These are phyloP conservation scores for Hirtodrosophila confusa DNA, from an alignment of 2,888 invertebrate genomes.

Conservation along the genomic window DNA sequence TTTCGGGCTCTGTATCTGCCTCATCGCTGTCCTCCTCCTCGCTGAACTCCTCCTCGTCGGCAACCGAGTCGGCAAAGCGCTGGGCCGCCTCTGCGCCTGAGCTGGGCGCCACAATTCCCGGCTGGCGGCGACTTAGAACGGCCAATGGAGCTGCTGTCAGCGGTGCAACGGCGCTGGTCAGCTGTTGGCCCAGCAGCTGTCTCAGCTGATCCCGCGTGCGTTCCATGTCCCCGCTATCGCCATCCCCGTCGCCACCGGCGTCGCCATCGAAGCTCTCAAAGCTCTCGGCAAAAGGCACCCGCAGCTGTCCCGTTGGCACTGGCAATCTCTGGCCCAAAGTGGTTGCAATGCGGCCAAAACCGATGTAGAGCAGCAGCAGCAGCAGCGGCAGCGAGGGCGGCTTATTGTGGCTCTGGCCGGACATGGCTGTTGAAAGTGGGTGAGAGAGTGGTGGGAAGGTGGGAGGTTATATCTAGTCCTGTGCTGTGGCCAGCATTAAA, in stretches of 20 bases:
- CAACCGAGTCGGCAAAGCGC: conserved; percentile 34
- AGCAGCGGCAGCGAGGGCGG: not conserved
- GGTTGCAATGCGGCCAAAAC: conserved; percentile 20
- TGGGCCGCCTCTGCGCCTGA: conserved; percentile 38
- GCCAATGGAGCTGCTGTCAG: conserved; percentile 45
- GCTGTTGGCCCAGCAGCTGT: conserved; percentile 49
- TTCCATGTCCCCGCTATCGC: conserved; percentile 15
- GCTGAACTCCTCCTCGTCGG: conserved; percentile 30
- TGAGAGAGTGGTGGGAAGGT: not conserved
- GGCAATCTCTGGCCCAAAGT: conserved; percentile 27
- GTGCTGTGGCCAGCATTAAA: conserved; percentile 28
- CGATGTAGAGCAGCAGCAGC: conserved; percentile 37
- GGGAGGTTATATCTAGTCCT: conserved; percentile 19
- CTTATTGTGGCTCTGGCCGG: conserved; percentile 20
- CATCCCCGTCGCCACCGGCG: not conserved
- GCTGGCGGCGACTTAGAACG: conserved; percentile 35
- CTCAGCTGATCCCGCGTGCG: conserved; percentile 34
- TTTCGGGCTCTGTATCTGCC: conserved; percentile 19
- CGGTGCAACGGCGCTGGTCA: conserved; percentile 58
- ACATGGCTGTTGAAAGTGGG: conserved; percentile 6
- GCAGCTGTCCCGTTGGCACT: conserved; percentile 34
- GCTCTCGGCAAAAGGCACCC: conserved; percentile 61
- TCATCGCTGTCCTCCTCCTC: conserved; percentile 54
- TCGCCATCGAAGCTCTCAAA: conserved; percentile 57
- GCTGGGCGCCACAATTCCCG: conserved; percentile 53